Percentiles rank a stretch among this genome's conserved stretches.
Evolutionary conservation across 2,113 vertebrate genomes (phyloP).

Genomic region (Tapirus terrestris): DNA sequence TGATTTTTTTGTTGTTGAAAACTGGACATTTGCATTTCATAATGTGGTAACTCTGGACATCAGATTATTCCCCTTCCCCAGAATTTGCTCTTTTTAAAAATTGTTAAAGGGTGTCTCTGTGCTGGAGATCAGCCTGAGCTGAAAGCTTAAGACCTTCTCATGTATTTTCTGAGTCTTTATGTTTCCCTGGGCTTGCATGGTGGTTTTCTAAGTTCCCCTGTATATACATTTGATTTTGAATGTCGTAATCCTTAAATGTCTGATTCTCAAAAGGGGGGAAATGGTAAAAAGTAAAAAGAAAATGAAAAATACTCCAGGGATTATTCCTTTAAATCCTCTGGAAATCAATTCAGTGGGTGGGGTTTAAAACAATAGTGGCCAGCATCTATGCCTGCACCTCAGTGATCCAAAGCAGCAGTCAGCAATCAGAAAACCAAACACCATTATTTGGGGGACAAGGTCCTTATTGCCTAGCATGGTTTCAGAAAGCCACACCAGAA

Average conservation of each 20-base stretch:
- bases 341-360: background rate
- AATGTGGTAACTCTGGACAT: background rate
- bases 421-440: background rate
- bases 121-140: background rate
- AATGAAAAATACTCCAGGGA: background rate
- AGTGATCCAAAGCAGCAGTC: background rate
- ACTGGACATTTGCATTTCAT: background rate
- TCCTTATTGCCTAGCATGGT: background rate
- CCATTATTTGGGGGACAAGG: background rate
- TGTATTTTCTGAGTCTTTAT: background rate
- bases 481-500: background rate
- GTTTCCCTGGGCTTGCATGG: background rate
- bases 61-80: background rate
- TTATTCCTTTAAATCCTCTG: background rate
- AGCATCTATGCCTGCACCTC: background rate
- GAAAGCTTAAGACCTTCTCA: background rate
- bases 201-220: background rate
- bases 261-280: background rate
- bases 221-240: background rate
- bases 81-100: background rate
- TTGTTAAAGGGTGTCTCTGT: background rate
- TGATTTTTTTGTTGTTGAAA: background rate
- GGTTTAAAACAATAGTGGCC: background rate
- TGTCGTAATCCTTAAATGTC: background rate
- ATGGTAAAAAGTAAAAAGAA: background rate